A percentile compares a stretch with the other conserved stretches of the same genome.
These are phyloP conservation scores for Papilio machaon DNA, from an alignment of 1,140 invertebrate genomes.

Conservation along the genomic window DNA sequence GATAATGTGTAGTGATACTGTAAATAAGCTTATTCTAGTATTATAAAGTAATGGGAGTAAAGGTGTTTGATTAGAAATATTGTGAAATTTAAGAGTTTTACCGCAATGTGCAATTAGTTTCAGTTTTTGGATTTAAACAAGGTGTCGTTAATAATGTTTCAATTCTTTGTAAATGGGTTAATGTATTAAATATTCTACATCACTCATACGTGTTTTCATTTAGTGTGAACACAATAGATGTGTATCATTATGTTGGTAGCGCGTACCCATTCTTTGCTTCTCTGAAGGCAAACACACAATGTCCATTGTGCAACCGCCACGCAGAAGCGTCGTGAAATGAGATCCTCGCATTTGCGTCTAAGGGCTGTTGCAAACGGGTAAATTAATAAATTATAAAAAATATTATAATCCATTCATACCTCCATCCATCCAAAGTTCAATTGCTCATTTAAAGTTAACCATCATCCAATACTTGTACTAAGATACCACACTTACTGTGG, in stretches of 20 bases:
- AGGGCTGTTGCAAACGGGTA: constrained; percentile 13
- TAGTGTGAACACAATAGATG: constrained; percentile 53
- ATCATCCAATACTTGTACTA: no score
- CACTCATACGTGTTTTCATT: constrained; percentile 50
- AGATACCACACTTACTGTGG: no score
- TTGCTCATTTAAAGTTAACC: no score
- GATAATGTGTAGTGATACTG: background rate
- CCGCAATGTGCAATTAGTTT: background rate
- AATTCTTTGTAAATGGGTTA: background rate
- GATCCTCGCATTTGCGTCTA: constrained; percentile 48
- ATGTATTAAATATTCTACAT: constrained; percentile 9
- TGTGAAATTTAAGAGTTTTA: background rate
- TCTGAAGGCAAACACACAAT: constrained; percentile 68
- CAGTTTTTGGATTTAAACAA: background rate
- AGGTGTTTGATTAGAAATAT: background rate
- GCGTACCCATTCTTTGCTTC: constrained; percentile 64
- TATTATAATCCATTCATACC: background rate
- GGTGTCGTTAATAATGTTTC: background rate
- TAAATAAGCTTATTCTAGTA: background rate
- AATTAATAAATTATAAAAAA: background rate
- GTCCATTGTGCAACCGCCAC: constrained; percentile 69
- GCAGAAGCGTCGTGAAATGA: constrained; percentile 60
- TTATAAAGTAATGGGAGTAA: background rate
- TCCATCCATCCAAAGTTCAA: no score
- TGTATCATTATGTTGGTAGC: constrained; percentile 53